phyloP scores from a whole-genome alignment of 2,113 vertebrate species.

The Myocastor coypus region DNA sequence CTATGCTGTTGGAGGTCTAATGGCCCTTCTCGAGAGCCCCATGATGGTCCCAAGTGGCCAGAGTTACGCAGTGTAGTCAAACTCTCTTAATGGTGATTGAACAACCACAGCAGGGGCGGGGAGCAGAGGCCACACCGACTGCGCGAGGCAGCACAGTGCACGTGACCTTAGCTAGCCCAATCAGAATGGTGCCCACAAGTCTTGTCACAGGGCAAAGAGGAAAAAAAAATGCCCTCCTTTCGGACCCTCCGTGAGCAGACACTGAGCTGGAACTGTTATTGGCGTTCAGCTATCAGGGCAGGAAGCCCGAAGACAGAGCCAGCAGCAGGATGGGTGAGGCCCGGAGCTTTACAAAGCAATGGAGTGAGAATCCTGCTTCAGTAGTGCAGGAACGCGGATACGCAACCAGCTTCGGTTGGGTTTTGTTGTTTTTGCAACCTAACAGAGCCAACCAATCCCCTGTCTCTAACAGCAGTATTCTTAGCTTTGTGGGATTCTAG shows the following conservation, averaged over 20 bases:
- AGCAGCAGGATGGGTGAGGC: not conserved
- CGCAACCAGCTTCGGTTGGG: not conserved
- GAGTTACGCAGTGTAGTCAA: not conserved
- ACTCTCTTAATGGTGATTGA: not conserved
- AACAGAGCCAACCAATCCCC: not conserved
- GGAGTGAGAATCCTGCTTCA: not conserved
- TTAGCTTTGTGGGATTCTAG: not conserved
- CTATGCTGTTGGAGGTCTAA: not conserved
- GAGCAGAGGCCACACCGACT: not conserved
- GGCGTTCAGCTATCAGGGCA: not conserved
- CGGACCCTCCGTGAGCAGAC: not conserved
- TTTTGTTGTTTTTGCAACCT: not conserved
- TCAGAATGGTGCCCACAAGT: not conserved
- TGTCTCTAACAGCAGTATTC: not conserved
- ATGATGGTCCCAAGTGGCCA: not conserved
- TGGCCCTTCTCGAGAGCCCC: not conserved
- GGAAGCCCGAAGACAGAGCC: not conserved
- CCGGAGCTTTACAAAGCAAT: not conserved
- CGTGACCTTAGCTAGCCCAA: not conserved
- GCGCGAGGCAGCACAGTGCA: not conserved
- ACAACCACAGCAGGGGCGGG: not conserved
- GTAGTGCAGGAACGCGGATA: not conserved
- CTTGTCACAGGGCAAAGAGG: not conserved
- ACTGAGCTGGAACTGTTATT: not conserved
- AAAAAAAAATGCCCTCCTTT: not conserved